Evolutionary conservation across 2,888 invertebrate genomes (phyloP), one percentile per base, ranked within the genome.

Genomic region (Lomographa bimaculata): DNA sequence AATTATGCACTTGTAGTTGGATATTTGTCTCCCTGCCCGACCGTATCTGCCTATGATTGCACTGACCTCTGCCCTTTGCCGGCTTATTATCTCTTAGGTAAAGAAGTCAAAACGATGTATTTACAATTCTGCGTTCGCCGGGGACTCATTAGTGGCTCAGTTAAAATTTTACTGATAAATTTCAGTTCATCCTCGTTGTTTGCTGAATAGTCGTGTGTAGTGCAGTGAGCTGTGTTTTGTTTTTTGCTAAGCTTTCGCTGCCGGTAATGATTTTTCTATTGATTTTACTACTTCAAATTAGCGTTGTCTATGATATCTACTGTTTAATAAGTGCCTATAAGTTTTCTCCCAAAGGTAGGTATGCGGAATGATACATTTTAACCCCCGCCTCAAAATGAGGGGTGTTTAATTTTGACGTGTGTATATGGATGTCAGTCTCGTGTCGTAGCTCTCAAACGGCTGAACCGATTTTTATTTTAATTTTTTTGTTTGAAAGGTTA

Each of bases 41-140:
- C 65, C 50, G 64, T 87, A 87, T 87, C 86, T 66, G 69, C 52
- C 61, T 71, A 71, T 70, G 85, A 89, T 86, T 89, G 87, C 87
- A 87, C 44, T 67, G 80, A 81, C 85, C 87, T 73, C 54, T 77
- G 81, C 62, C 71, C 82, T 64, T 60, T 65, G 54, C 68, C 72
- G 62, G 61, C 64, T 61, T 69, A 70, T 82, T 84, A 83, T 81
- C 80, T 74, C 60, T 52, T 71, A 80, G 80, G 80, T 82, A 73
- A 77, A 79, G 79, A 74, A 80, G 77, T 76, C 75, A 78, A 75
- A 79, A 69, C 65, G 71, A 79, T 76, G 63, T 79, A 74, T 40
- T 38, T 42, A 37, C 45, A 28, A 38, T 47, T 30, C 25, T 19
- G 20, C 19, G 26, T 34, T 50, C 41, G 14, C 3, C 4, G 4